Evolutionary conservation across 2,888 invertebrate species (phyloP).

Genomic region (Mechanitis mazaeus): DNA sequence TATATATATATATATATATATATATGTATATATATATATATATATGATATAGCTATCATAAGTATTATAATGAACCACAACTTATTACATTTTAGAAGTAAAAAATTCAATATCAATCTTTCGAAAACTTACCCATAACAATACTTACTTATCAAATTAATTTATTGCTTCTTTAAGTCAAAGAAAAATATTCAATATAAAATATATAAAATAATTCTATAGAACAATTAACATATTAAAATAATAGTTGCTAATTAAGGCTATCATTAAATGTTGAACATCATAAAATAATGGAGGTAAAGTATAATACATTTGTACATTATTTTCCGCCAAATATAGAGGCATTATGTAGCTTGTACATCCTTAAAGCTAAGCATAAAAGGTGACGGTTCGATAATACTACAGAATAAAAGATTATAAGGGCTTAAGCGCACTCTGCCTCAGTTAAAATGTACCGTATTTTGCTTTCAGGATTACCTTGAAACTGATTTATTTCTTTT

Average conservation of each 20-base stretch:
- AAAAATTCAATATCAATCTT: background rate
- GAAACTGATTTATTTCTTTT: background rate
- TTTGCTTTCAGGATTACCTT: constrained; percentile 24
- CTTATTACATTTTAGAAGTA: background rate
- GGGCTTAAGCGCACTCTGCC: constrained; percentile 13
- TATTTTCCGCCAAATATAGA: too few species aligned
- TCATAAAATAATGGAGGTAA: background rate
- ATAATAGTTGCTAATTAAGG: background rate
- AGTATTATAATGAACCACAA: background rate
- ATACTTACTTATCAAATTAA: constrained; percentile 19
- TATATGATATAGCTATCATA: background rate
- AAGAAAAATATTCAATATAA: too few species aligned
- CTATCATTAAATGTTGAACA: too few species aligned
- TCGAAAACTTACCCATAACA: too few species aligned
- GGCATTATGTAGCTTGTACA: too few species aligned
- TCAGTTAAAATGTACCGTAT: constrained; percentile 18
- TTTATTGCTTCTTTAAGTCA: constrained; percentile 13
- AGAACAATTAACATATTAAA: background rate
- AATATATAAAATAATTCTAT: too few species aligned
- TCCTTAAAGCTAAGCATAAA: background rate
- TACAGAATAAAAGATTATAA: constrained; percentile 26
- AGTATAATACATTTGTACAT: too few species aligned
- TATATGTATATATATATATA: background rate
- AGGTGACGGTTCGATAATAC: constrained; percentile 19
- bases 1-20: background rate